Conservation (phyloP, 2,888 invertebrate species). For the Scaeva pyrastri region DNA sequence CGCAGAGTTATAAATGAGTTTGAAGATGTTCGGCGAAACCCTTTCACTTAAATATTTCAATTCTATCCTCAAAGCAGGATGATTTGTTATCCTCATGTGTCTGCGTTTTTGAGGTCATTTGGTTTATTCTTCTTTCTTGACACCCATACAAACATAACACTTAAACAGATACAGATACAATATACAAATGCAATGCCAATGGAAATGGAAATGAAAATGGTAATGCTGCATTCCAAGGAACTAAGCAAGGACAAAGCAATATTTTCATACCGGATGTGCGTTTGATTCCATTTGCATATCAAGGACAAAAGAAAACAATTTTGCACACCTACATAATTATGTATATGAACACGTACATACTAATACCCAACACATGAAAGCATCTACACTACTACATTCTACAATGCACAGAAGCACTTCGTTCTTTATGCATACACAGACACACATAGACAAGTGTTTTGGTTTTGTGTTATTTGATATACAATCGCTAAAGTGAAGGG, state of each 20-base stretch:
- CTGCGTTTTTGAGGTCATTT: conserved; percentile 39
- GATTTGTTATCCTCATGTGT: conserved; percentile 35
- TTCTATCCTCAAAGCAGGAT: conserved; percentile 41
- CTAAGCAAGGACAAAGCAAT: not conserved
- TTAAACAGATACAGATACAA: too few relatives aligned
- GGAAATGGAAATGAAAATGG: too few relatives aligned
- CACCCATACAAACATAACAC: not conserved
- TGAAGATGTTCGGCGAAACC: conserved; percentile 37
- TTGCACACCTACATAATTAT: not conserved
- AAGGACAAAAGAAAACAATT: conserved; percentile 13
- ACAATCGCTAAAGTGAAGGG: not conserved
- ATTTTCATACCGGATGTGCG: not conserved
- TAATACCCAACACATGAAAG: too few relatives aligned
- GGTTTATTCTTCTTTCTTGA: not conserved
- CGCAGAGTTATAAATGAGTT: conserved; percentile 64
- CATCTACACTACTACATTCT: too few relatives aligned
- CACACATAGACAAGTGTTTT: conserved; percentile 13
- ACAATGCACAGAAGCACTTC: too few relatives aligned
- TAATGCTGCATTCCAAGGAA: conserved; percentile 42
- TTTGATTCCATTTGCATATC: conserved; percentile 6
- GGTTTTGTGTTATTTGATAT: conserved; percentile 33
- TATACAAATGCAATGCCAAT: conserved; percentile 8
- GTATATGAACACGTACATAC: not conserved
- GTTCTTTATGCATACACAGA: not conserved
- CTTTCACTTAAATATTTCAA: conserved; percentile 59